Percentiles rank a stretch among this genome's conserved stretches.
These are phyloP conservation scores for Antheraea yamamai DNA, from an alignment of 2,888 invertebrate species.

Conservation along the genomic window DNA sequence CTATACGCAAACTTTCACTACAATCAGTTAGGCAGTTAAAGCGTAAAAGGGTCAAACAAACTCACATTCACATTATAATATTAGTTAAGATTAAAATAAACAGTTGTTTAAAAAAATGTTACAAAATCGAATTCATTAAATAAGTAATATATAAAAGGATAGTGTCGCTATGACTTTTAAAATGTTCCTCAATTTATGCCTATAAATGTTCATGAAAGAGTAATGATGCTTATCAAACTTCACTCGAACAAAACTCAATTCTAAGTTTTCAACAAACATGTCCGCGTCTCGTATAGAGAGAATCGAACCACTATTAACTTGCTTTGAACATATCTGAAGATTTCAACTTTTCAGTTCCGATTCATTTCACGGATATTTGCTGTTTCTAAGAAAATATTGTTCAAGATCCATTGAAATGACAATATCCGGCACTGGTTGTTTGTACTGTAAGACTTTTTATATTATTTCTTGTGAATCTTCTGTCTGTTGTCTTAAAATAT, in stretches of 20 bases:
- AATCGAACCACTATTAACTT: background rate
- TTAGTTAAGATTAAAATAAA: no score
- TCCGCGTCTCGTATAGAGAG: background rate
- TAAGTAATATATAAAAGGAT: no score
- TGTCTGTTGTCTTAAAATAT: background rate
- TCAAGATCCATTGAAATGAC: conserved; percentile 25
- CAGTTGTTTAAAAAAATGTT: no score
- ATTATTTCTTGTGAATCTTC: background rate
- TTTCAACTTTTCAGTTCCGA: conserved; percentile 54
- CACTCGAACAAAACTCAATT: conserved; percentile 8
- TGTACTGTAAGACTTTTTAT: conserved; percentile 4
- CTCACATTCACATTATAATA: no score
- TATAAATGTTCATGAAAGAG: background rate
- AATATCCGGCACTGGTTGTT: conserved; percentile 18
- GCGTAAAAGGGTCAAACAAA: no score
- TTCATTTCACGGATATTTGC: conserved; percentile 60
- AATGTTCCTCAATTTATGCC: background rate
- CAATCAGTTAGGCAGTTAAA: no score
- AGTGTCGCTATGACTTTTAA: no score
- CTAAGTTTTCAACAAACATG: background rate
- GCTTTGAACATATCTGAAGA: conserved; percentile 23
- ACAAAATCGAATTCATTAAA: no score
- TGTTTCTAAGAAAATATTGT: conserved; percentile 35
- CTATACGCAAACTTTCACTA: no score
- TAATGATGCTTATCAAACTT: background rate